A percentile compares a stretch with the other conserved stretches of the same genome.
phyloP scores from a whole-genome alignment of 2,113 vertebrate genomes.

The Chloropsis hardwickii region DNA sequence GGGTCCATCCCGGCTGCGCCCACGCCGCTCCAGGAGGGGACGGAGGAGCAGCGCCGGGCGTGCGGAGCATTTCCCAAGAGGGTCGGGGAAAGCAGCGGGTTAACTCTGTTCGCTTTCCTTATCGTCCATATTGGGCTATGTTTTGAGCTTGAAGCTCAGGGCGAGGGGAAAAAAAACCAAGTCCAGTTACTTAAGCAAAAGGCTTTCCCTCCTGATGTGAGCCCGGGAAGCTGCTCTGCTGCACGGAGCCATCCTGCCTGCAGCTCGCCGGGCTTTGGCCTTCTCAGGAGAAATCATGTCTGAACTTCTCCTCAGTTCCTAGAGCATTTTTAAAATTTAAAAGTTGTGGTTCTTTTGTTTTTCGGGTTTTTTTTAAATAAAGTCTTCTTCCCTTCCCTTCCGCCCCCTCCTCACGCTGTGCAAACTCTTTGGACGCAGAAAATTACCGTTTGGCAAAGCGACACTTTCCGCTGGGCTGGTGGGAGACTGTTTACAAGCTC shows the following conservation, averaged over 20 bases:
- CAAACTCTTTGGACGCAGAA: neutral
- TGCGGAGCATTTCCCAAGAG: neutral
- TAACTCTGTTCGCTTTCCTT: neutral
- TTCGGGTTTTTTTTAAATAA: neutral
- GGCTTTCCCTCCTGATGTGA: neutral
- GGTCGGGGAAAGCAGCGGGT: neutral
- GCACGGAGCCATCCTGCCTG: neutral
- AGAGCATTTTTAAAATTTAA: neutral
- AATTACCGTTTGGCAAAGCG: constrained; percentile 22
- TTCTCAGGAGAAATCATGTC: neutral
- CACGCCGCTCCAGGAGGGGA: neutral
- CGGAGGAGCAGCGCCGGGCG: too few relatives aligned
- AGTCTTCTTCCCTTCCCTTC: neutral
- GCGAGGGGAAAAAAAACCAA: neutral
- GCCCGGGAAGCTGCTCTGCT: neutral
- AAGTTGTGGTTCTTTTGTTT: neutral
- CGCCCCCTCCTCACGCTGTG: neutral
- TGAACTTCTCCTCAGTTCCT: neutral
- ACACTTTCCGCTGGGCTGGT: constrained; percentile 23
- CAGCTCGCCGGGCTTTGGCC: neutral
- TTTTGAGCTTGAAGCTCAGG: neutral
- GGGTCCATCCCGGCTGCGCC: neutral
- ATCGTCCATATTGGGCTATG: constrained; percentile 14
- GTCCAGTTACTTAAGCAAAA: neutral
- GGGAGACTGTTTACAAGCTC: constrained; percentile 39